Percentiles rank a stretch among this genome's conserved stretches.
phyloP scores from a whole-genome alignment of 2,888 invertebrate genomes.

The Stenotaenia linearis region DNA sequence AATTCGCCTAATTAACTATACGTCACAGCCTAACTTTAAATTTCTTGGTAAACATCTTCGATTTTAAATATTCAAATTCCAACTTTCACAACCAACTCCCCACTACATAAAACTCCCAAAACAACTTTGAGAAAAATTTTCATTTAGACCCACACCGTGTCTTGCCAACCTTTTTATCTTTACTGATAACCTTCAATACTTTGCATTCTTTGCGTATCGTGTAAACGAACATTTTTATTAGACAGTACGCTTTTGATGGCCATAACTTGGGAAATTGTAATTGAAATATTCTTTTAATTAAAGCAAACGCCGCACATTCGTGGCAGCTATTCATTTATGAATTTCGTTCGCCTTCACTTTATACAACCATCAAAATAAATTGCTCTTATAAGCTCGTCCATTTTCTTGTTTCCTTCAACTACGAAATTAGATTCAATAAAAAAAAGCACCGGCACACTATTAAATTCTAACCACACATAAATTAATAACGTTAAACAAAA shows the following conservation, averaged over 20 bases:
- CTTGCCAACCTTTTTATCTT: neutral
- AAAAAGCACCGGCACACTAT: neutral
- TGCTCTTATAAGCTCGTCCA: neutral
- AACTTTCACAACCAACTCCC: neutral
- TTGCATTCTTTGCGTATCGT: neutral
- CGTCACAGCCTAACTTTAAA: too few species aligned
- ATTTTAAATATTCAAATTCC: neutral
- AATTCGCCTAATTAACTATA: too few species aligned
- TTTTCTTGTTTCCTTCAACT: neutral
- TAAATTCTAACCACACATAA: neutral
- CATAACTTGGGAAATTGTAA: neutral
- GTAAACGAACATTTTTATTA: neutral
- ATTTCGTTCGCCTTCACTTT: neutral
- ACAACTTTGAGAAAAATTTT: neutral
- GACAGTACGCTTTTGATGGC: neutral
- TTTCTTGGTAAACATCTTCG: too few species aligned
- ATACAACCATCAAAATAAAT: neutral
- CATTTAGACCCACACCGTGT: neutral
- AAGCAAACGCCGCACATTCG: neutral
- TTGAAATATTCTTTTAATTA: constrained; percentile 1
- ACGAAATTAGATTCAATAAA: neutral
- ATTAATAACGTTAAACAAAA: neutral
- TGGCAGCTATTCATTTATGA: neutral
- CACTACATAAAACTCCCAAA: neutral
- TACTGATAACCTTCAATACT: neutral